Evolutionary conservation across 2,888 invertebrate genomes (phyloP).

Genomic region (Amblyjoppa proteus): DNA sequence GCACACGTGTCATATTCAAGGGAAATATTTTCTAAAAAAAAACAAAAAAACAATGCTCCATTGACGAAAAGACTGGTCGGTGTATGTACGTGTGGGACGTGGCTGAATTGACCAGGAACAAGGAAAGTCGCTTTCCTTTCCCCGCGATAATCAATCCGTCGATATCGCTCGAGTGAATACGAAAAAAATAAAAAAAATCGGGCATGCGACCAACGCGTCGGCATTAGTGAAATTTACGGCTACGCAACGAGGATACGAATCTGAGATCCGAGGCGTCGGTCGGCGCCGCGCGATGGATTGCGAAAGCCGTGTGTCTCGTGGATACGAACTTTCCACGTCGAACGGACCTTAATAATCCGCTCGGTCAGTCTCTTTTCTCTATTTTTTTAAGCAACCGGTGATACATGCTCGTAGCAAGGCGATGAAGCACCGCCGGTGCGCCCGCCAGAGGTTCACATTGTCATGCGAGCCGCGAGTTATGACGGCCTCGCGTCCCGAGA

Average conservation of each 20-base stretch:
- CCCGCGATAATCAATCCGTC: not conserved
- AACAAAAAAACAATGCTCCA: too few relatives aligned
- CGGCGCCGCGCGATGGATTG: conserved; percentile 44
- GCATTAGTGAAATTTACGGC: conserved; percentile 18
- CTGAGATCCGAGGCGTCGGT: conserved; percentile 8
- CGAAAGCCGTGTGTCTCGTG: conserved; percentile 65
- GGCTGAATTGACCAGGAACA: not conserved
- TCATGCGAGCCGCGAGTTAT: conserved; percentile 14
- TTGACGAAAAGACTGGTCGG: too few relatives aligned
- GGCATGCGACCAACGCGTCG: not conserved
- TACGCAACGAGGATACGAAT: conserved; percentile 22
- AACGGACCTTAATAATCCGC: conserved; percentile 61
- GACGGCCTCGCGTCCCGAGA: conserved; percentile 13
- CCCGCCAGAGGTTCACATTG: not conserved
- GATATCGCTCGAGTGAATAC: not conserved
- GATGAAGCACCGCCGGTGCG: not conserved
- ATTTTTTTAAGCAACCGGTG: conserved; percentile 47
- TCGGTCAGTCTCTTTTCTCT: conserved; percentile 50
- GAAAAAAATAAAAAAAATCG: not conserved
- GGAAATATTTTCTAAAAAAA: too few relatives aligned
- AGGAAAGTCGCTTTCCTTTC: conserved; percentile 8
- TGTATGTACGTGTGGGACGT: not conserved
- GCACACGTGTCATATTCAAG: too few relatives aligned
- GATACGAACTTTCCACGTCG: conserved; percentile 71
- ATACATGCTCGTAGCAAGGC: not conserved